Conservation (phyloP, 2,113 vertebrate genomes). For the Elachura formosa region DNA sequence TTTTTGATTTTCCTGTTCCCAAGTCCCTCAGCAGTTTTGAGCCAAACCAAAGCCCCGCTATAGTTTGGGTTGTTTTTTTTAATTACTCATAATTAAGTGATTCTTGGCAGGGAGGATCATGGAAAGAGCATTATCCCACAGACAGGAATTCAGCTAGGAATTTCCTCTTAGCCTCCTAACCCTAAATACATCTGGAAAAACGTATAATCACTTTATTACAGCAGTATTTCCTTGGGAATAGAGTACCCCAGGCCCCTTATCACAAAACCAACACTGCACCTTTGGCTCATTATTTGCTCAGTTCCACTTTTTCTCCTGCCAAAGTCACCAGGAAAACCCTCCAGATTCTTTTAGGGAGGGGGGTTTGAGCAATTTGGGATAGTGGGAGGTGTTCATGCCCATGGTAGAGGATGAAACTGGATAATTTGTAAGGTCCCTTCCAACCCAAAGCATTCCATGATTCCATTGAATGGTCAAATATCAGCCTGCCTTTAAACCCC, state of each 20-base stretch:
- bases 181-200: conserved; percentile 8
- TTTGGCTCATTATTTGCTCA: not conserved
- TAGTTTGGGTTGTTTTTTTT: not conserved
- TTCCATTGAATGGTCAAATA: not conserved
- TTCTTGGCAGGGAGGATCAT: conserved; percentile 17
- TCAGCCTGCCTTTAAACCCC: not conserved
- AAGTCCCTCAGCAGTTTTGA: not conserved
- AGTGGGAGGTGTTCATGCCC: too few species aligned
- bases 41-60: not conserved
- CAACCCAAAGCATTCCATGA: not conserved
- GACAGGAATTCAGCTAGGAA: conserved; percentile 37
- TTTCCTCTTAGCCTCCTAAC: conserved; percentile 28
- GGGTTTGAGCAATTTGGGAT: accelerated
- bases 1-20: not conserved
- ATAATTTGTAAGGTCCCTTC: not conserved
- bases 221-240: not conserved
- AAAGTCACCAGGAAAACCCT: not conserved
- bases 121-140: conserved; percentile 25
- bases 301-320: not conserved
- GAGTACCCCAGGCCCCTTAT: not conserved
- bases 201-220: not conserved
- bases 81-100: conserved; percentile 49
- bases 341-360: not conserved
- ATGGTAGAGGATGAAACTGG: too few species aligned
- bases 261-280: not conserved